These are phyloP conservation scores for Osmerus mordax DNA, from an alignment of 2,113 vertebrate genomes.

Conservation along the genomic window DNA sequence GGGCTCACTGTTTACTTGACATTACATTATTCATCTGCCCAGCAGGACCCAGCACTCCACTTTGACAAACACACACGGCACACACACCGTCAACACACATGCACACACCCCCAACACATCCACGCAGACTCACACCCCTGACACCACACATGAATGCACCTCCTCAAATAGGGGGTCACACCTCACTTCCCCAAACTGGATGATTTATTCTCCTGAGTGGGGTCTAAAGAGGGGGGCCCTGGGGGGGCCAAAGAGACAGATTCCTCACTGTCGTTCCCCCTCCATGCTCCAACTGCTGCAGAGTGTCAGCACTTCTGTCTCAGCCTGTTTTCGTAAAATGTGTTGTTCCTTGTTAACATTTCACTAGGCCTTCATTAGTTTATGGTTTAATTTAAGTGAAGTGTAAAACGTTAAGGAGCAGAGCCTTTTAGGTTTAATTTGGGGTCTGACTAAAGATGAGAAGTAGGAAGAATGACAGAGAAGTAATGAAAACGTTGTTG, in stretches of 20 bases:
- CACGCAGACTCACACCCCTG: not conserved
- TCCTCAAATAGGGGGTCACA: not conserved
- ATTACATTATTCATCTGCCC: slow-evolving; percentile 37
- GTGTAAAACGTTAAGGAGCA: not conserved
- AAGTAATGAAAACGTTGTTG: too few species aligned
- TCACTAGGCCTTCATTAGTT: not conserved
- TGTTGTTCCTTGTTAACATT: not conserved
- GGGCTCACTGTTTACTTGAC: slow-evolving; percentile 22
- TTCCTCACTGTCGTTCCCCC: not conserved
- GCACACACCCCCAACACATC: not conserved
- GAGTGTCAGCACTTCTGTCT: not conserved
- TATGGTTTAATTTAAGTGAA: not conserved
- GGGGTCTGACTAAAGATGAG: too few species aligned
- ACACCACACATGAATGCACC: not conserved
- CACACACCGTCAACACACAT: not conserved
- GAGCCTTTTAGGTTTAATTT: too few species aligned
- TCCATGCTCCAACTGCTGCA: not conserved
- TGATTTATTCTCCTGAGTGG: slow-evolving; percentile 7
- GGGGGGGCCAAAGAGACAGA: not conserved
- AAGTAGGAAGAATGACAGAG: too few species aligned
- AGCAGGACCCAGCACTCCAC: slow-evolving; percentile 11
- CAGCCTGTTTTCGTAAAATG: not conserved
- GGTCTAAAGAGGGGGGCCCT: not conserved
- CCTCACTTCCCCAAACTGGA: not conserved
- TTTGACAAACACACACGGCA: not conserved